phyloP scores from a whole-genome alignment of 2,888 invertebrate species.

The Stenoptilia bipunctidactyla region DNA sequence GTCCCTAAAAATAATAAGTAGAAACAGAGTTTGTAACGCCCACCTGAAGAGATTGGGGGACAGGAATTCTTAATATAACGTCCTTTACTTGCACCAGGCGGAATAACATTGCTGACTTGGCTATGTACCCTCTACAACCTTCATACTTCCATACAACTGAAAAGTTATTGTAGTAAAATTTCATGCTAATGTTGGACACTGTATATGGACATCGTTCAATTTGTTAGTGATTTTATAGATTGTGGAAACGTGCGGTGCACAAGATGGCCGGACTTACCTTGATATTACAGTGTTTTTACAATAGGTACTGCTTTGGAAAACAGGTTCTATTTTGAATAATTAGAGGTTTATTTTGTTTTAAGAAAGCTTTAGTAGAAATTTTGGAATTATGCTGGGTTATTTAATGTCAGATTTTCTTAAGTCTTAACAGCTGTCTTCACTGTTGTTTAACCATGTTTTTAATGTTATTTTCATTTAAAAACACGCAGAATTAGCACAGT shows the following conservation, averaged over 20 bases:
- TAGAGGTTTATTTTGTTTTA: too few relatives aligned
- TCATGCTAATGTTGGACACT: neutral
- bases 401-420: too few relatives aligned
- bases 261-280: neutral
- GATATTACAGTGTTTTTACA: neutral
- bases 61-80: conserved; percentile 69
- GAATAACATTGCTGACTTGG: conserved; percentile 57
- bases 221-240: conserved; percentile 1
- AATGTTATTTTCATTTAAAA: too few relatives aligned
- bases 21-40: conserved; percentile 55
- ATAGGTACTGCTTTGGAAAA: neutral
- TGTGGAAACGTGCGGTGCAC: neutral
- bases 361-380: too few relatives aligned
- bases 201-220: conserved; percentile 1
- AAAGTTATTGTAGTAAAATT: neutral
- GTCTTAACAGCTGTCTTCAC: too few relatives aligned
- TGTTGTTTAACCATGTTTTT: too few relatives aligned
- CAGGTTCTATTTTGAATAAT: neutral
- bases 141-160: neutral
- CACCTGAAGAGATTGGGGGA: conserved; percentile 62
- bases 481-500: too few relatives aligned
- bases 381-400: too few relatives aligned
- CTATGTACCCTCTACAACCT: conserved; percentile 14
- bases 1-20: conserved; percentile 61
- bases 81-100: conserved; percentile 60